Evolutionary conservation across 2,888 invertebrate genomes (phyloP).

Genomic region (Branchinecta sandiegonensis): DNA sequence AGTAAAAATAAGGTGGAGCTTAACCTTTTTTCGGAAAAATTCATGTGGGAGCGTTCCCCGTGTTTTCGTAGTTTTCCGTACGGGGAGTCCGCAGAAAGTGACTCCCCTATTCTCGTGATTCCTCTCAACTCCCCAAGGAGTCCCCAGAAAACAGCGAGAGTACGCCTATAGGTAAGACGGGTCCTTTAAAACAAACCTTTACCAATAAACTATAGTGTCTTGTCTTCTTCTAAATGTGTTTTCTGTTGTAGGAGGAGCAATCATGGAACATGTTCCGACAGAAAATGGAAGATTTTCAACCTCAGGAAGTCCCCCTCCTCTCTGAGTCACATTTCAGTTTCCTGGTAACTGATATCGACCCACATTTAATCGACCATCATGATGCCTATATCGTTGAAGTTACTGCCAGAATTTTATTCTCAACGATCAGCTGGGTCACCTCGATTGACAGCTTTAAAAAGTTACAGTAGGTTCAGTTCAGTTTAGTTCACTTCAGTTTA

Average conservation of each 20-base stretch:
- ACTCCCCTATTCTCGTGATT: too few relatives aligned
- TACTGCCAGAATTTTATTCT: not conserved
- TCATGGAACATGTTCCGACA: constrained; percentile 12
- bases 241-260: not conserved
- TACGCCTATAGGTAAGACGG: too few relatives aligned
- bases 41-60: too few relatives aligned
- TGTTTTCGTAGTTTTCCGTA: too few relatives aligned
- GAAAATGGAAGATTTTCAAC: not conserved
- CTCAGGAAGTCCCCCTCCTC: constrained; percentile 10
- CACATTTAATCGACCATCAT: constrained; percentile 2
- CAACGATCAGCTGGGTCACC: constrained; percentile 1
- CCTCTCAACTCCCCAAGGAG: too few relatives aligned
- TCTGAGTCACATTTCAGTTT: constrained; percentile 4
- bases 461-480: not conserved
- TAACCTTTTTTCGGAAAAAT: too few relatives aligned
- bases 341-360: not conserved
- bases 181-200: too few relatives aligned
- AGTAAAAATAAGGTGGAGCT: too few relatives aligned
- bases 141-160: too few relatives aligned
- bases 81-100: too few relatives aligned
- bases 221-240: too few relatives aligned
- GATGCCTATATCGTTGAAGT: not conserved
- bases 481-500: not conserved
- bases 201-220: too few relatives aligned
- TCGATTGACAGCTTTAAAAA: constrained; percentile 14